Evolutionary conservation across 2,888 invertebrate genomes (phyloP).

Genomic region (Philonicus albiceps): DNA sequence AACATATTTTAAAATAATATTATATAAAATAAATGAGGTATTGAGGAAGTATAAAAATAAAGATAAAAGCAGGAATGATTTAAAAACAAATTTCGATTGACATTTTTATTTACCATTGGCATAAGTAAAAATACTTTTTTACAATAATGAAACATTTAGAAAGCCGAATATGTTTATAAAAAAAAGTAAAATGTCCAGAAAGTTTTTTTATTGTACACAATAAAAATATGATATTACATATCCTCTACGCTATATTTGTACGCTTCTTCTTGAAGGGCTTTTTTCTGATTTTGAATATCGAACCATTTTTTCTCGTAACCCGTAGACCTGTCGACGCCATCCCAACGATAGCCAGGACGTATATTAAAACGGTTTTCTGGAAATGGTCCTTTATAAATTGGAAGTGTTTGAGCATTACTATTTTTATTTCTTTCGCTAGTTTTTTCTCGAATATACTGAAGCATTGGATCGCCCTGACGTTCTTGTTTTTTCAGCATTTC

Average conservation of each 20-base stretch:
- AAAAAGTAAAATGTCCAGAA: neutral
- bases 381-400: slow-evolving; percentile 82
- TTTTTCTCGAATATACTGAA: slow-evolving; percentile 81
- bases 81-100: no score
- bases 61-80: no score
- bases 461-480: slow-evolving; percentile 93
- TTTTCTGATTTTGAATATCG: slow-evolving; percentile 75
- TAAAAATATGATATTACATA: slow-evolving; percentile 69
- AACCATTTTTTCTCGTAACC: slow-evolving; percentile 94
- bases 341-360: slow-evolving; percentile 95
- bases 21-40: no score
- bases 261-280: slow-evolving; percentile 82
- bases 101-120: neutral
- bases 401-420: slow-evolving; percentile 65
- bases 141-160: neutral
- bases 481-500: slow-evolving; percentile 75
- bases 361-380: slow-evolving; percentile 94
- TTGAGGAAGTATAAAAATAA: no score
- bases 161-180: neutral
- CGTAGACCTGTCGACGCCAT: slow-evolving; percentile 96
- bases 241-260: slow-evolving; percentile 96
- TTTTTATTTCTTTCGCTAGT: slow-evolving; percentile 66
- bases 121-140: neutral
- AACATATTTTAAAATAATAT: no score
- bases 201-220: neutral